phyloP scores from a whole-genome alignment of 2,797 vertebrate genomes.

The Dendrocincla fuliginosa region DNA sequence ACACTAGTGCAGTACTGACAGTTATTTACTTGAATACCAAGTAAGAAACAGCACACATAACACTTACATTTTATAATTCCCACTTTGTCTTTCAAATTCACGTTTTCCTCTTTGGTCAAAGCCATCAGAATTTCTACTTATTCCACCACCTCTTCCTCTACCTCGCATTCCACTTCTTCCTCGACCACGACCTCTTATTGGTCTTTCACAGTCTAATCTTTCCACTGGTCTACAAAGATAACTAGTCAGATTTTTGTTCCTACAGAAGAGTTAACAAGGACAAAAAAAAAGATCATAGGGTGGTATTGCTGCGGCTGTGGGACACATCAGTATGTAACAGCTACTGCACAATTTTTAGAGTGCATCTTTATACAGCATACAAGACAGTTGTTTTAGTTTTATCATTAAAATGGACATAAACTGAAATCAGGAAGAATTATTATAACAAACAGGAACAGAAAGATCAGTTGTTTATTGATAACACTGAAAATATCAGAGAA shows the following conservation, averaged over 20 bases:
- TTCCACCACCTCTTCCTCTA: constrained; percentile 78
- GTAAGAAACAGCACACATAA: neutral
- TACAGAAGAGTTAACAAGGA: neutral
- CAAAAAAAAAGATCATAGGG: neutral
- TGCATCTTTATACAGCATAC: neutral
- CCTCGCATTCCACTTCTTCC: constrained; percentile 71
- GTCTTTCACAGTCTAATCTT: constrained; percentile 69
- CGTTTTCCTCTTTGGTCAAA: constrained; percentile 84
- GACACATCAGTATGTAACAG: neutral
- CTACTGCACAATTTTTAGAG: neutral
- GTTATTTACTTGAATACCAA: neutral
- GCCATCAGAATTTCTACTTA: constrained; percentile 73
- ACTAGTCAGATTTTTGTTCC: neutral
- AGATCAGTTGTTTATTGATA: neutral
- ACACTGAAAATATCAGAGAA: neutral
- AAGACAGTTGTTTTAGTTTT: neutral
- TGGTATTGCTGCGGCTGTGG: neutral
- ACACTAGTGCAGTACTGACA: neutral
- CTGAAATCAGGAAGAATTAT: neutral
- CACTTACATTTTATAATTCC: constrained; percentile 80
- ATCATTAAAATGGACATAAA: neutral
- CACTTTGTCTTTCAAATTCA: constrained; percentile 85
- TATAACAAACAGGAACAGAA: neutral
- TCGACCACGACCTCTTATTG: constrained; percentile 75
- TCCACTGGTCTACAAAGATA: constrained; percentile 66